Conservation (phyloP, 30 jellyfish, hydroid and myxozoan genomes). For the Nemopilema nomurai region DNA sequence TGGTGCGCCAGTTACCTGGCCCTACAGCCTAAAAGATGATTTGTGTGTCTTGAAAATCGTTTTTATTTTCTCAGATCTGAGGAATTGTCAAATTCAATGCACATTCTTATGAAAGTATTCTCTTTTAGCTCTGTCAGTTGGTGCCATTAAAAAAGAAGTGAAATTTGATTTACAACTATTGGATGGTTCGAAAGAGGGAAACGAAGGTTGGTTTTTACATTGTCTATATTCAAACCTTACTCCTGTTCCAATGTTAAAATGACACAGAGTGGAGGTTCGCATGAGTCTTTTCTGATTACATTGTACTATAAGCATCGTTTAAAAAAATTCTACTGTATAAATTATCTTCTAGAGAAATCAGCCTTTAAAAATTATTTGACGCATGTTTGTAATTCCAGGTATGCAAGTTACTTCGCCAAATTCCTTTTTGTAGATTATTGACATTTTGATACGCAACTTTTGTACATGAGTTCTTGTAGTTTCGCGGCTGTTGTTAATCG, state of each 20-base stretch:
- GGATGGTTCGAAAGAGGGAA: slow-evolving; percentile 1
- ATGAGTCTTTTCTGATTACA: neutral
- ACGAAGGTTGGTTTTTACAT: neutral
- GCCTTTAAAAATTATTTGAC: too few relatives aligned
- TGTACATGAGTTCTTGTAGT: neutral
- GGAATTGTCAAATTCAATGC: neutral
- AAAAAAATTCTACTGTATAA: too few relatives aligned
- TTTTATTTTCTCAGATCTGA: neutral
- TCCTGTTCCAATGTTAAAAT: too few relatives aligned
- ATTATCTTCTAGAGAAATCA: too few relatives aligned
- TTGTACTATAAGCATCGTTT: too few relatives aligned
- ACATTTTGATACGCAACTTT: too few relatives aligned
- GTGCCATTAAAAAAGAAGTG: slow-evolving; percentile 5
- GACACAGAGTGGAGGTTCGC: neutral
- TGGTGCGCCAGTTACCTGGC: neutral
- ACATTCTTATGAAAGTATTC: too few relatives aligned
- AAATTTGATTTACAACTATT: slow-evolving; percentile 6
- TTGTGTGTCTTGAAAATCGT: neutral
- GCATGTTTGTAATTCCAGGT: too few relatives aligned
- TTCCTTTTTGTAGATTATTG: too few relatives aligned
- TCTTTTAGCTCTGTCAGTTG: slow-evolving; percentile 8
- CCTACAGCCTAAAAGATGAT: neutral
- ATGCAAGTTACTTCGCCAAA: too few relatives aligned
- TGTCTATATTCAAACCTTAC: neutral
- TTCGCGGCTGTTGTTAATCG: neutral